Base-by-base conservation (phyloP, 1,140 invertebrate genomes). In the Rhynchophorus ferrugineus region DNA sequence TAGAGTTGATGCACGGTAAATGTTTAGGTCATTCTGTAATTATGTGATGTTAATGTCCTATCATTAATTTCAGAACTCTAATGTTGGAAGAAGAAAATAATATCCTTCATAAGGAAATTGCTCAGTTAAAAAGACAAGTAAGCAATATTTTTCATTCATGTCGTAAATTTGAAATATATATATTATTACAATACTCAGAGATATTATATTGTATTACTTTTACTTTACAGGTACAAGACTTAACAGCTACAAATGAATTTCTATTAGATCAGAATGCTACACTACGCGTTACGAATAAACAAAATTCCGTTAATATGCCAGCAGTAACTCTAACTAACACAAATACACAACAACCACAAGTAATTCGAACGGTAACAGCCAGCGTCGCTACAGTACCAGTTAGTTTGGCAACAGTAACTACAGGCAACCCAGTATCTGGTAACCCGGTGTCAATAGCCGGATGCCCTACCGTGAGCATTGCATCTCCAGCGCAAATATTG, bases 171-270 rank as follows among this genome's bases (percentile, higher is more conserved):
- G 5, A 11, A 33, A 33, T 6, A 33, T 11, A 33, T 9, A 9
- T 7, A 8, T 37, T 37, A n/a, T 13, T 16, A n/a, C 6, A 37
- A n/a, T 7, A n/a, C 24, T 1, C 18, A 35, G 13, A 47, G 13
- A 47, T 6, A 47, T 8, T 18, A 7, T 36, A 29, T 36, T n/a
- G 19, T 35, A 13, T 42, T 21, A 42, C 19, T 13, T 17, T 21
- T 18, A 20, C 29, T 48, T 54, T 17, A n/a, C 7, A 68, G 61
- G 64, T 69, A 6, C 65, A 76, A 21, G 83, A 86, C 64, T 65
- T 88, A 38, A 82, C 81, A n/a, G 84, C 85, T 3, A 85, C 86
- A 2, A 89, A 89, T 67, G 85, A 89, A 65, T 87, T 88, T 66
- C 72, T 90, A 0, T 64, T 89, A 39, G 84, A 87, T 58, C 86